These are phyloP conservation scores for Ammospiza caudacuta DNA, from an alignment of 2,113 vertebrate genomes.

Conservation along the genomic window DNA sequence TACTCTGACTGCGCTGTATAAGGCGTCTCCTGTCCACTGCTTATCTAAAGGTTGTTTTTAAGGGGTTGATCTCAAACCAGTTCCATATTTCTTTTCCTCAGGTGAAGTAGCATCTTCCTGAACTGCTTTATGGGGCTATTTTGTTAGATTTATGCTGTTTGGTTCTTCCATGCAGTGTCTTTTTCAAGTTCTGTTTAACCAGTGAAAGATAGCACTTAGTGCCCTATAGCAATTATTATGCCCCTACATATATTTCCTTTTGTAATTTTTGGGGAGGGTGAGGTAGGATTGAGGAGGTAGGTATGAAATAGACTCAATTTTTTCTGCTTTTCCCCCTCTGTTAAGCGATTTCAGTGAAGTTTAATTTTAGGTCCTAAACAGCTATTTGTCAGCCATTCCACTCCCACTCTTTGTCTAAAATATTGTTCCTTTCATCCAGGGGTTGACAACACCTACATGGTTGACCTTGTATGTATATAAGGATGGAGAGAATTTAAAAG, in stretches of 20 bases:
- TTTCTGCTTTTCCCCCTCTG: background rate
- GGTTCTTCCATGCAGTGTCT: background rate
- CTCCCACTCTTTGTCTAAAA: background rate
- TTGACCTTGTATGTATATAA: background rate
- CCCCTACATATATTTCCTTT: background rate
- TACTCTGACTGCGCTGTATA: background rate
- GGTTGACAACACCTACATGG: background rate
- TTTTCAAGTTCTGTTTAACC: background rate
- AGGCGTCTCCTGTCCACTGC: background rate
- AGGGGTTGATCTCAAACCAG: background rate
- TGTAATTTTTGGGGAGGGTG: background rate
- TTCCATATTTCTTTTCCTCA: background rate
- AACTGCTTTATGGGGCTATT: background rate
- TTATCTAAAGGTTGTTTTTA: background rate
- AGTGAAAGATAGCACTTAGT: background rate
- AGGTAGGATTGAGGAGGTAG: background rate
- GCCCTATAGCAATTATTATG: background rate
- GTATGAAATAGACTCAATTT: background rate
- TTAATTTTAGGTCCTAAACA: background rate
- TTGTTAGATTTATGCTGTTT: background rate
- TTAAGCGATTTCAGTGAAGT: background rate
- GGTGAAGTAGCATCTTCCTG: background rate
- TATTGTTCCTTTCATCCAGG: background rate
- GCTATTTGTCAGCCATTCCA: background rate
- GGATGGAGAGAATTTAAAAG: background rate